A percentile compares a stretch with the other conserved stretches of the same genome.
Evolutionary conservation across 2,113 vertebrate genomes (phyloP).

Genomic region (Etheostoma spectabile): DNA sequence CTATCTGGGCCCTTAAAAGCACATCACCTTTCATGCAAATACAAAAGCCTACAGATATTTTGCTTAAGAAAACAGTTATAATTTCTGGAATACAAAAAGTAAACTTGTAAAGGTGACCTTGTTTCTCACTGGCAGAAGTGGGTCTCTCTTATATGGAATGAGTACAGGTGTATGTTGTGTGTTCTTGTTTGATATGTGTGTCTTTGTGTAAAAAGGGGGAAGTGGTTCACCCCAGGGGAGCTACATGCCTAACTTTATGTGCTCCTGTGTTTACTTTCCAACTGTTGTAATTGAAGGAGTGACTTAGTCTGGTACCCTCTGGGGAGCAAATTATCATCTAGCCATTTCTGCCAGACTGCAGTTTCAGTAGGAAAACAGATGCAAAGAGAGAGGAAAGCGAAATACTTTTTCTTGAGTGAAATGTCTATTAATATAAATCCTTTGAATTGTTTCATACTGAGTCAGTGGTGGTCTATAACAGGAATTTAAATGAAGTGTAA

Average conservation of each 20-base stretch:
- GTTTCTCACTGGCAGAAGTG: conserved; percentile 61
- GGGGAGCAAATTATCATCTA: conserved; percentile 70
- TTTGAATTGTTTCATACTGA: conserved; percentile 8
- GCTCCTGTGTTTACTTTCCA: conserved; percentile 62
- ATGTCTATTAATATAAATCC: conserved; percentile 23
- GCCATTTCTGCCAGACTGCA: conserved; percentile 48
- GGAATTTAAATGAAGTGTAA: conserved; percentile 4
- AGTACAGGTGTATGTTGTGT: conserved; percentile 15
- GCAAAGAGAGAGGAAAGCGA: conserved; percentile 21
- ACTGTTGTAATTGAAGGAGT: conserved; percentile 65
- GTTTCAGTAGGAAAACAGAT: conserved; percentile 49
- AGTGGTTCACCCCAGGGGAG: conserved; percentile 48
- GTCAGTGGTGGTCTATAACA: background rate
- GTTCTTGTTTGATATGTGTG: conserved; percentile 21
- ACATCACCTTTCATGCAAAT: conserved; percentile 3
- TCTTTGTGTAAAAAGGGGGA: conserved; percentile 32
- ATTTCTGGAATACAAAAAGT: background rate
- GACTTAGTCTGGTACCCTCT: conserved; percentile 62
- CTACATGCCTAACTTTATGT: conserved; percentile 54
- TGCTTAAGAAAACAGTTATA: background rate
- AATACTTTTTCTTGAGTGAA: conserved; percentile 27
- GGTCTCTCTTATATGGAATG: conserved; percentile 43
- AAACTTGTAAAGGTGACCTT: conserved; percentile 34
- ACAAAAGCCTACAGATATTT: background rate
- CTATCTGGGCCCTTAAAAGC: background rate